Percentiles rank a stretch among this genome's conserved stretches.
phyloP scores from a whole-genome alignment of 2,888 invertebrate species.

The Stenotaenia linearis region DNA sequence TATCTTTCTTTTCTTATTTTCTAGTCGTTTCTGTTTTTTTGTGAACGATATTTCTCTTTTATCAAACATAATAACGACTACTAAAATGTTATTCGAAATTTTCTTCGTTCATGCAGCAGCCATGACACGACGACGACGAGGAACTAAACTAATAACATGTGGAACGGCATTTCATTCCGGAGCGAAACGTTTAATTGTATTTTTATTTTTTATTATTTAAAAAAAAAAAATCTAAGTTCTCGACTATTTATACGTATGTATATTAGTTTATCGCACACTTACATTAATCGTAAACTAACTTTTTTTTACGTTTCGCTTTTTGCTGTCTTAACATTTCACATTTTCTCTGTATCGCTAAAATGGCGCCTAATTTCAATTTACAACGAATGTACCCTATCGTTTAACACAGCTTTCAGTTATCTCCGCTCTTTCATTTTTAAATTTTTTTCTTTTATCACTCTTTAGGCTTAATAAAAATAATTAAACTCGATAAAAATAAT shows the following conservation, averaged over 20 bases:
- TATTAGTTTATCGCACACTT: background rate
- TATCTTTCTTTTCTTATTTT: slow-evolving; percentile 37
- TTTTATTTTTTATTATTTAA: background rate
- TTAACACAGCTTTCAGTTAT: background rate
- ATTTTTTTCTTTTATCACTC: background rate
- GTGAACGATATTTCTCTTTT: background rate
- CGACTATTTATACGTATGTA: background rate
- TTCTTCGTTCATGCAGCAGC: background rate
- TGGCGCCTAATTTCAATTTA: background rate
- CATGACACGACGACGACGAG: slow-evolving; percentile 9
- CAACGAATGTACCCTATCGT: background rate
- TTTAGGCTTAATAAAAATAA: background rate
- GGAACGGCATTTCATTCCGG: slow-evolving; percentile 9
- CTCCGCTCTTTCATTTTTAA: background rate
- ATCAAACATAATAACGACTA: slow-evolving; percentile 12
- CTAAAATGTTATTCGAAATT: background rate
- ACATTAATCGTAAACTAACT: background rate
- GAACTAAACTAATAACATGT: background rate
- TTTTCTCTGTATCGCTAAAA: background rate
- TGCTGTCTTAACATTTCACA: background rate
- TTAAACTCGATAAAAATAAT: background rate
- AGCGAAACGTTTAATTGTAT: background rate
- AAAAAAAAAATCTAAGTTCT: background rate
- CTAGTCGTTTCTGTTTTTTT: background rate
- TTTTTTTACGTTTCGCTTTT: slow-evolving; percentile 2